Percentiles rank a stretch among this genome's conserved stretches.
Evolutionary conservation across 2,797 vertebrate genomes (phyloP).

Genomic region (Peromyscus melanophrys): DNA sequence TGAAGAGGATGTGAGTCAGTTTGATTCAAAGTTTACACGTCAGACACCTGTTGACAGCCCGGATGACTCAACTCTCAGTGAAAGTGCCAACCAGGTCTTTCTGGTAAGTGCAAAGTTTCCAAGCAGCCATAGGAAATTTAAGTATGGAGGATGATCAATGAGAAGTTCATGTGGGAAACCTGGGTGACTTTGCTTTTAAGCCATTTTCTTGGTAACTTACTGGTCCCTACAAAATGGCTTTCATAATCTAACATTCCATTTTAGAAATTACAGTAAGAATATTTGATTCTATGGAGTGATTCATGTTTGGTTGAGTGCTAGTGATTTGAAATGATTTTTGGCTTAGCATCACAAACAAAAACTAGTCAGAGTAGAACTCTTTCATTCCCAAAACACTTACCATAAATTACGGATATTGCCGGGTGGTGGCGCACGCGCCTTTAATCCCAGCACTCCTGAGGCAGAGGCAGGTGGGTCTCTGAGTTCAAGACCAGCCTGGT

Average conservation of each 20-base stretch:
- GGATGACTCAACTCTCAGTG: slow-evolving; percentile 99
- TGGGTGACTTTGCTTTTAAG: slow-evolving; percentile 20
- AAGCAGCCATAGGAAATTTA: slow-evolving; percentile 23
- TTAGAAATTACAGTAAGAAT: slow-evolving; percentile 15
- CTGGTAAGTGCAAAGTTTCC: slow-evolving; percentile 92
- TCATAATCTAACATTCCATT: slow-evolving; percentile 32
- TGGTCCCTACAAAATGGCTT: slow-evolving; percentile 17
- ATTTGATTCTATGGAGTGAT: slow-evolving; percentile 38
- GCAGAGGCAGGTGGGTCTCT: background rate
- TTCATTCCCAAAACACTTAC: slow-evolving; percentile 53
- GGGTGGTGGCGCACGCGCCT: background rate
- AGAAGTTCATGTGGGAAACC: slow-evolving; percentile 10
- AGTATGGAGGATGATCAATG: background rate
- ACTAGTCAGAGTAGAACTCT: background rate
- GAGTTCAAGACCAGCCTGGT: background rate
- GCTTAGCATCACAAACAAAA: slow-evolving; percentile 1
- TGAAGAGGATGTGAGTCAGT: slow-evolving; percentile 99
- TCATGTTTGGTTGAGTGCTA: slow-evolving; percentile 21
- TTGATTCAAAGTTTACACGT: slow-evolving; percentile 99
- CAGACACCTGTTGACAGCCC: slow-evolving; percentile 99
- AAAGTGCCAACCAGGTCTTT: slow-evolving; percentile 99
- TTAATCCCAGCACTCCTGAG: background rate
- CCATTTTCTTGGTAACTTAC: background rate
- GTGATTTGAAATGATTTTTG: slow-evolving; percentile 56
- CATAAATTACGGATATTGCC: slow-evolving; percentile 15